Conservation (phyloP, 53 echinoderm and acorn worm species). For the Glandiceps talaboti region DNA sequence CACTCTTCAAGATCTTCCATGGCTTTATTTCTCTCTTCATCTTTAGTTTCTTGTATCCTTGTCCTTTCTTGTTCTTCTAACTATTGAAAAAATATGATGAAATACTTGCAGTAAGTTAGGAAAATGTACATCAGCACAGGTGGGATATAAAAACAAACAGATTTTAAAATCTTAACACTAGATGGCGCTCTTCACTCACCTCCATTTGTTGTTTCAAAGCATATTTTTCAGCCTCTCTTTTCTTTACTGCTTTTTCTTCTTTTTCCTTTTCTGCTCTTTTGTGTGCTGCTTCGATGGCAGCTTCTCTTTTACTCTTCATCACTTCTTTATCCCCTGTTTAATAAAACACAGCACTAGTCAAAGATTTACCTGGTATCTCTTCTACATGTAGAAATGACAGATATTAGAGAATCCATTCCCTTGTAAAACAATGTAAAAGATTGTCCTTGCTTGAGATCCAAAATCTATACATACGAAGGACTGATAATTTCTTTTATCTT, state of each 20-base stretch:
- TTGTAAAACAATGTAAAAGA: too few relatives aligned
- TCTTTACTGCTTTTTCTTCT: conserved; percentile 40
- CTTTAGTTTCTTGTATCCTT: conserved; percentile 58
- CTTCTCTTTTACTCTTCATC: conserved; percentile 70
- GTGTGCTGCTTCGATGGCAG: conserved; percentile 63
- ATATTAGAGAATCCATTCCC: too few relatives aligned
- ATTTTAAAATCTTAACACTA: not conserved
- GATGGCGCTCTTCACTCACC: conserved; percentile 20
- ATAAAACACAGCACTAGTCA: too few relatives aligned
- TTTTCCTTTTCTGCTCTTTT: conserved; percentile 45
- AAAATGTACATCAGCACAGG: too few relatives aligned
- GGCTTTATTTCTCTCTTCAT: conserved; percentile 63
- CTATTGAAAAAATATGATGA: conserved; percentile 9
- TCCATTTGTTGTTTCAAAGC: conserved; percentile 87
- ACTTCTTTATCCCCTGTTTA: conserved; percentile 68
- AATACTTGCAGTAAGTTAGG: not conserved
- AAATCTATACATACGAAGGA: too few relatives aligned
- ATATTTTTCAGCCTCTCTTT: conserved; percentile 59
- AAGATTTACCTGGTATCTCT: too few relatives aligned
- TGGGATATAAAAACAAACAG: too few relatives aligned
- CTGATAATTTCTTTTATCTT: too few relatives aligned
- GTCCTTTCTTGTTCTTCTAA: conserved; percentile 51
- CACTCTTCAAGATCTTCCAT: conserved; percentile 79
- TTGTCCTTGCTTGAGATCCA: too few relatives aligned
- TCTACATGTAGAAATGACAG: too few relatives aligned